A percentile compares a stretch with the other conserved stretches of the same genome.
Conservation (phyloP, 2,888 invertebrate genomes). For the Pterostichus madidus region DNA sequence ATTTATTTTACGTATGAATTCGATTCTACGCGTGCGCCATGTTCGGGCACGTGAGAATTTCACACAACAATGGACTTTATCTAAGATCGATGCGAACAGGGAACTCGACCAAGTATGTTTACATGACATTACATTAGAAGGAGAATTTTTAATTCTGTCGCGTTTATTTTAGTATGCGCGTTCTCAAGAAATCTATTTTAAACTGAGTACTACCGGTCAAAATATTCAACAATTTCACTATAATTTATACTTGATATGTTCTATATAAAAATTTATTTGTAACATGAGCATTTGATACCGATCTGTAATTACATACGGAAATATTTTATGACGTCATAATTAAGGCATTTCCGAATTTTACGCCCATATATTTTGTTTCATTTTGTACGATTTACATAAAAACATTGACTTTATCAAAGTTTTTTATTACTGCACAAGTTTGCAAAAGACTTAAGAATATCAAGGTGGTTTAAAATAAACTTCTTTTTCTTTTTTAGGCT, state of each 20-base stretch:
- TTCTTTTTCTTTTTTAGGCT: not conserved
- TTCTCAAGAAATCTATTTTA: conserved; percentile 32
- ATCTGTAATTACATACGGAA: conserved; percentile 39
- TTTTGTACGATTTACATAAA: not conserved
- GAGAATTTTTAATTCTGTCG: conserved; percentile 2
- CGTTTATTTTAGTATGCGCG: conserved; percentile 49
- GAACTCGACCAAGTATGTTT: conserved; percentile 44
- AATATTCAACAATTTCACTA: not conserved
- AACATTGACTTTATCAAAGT: not conserved
- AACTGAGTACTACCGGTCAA: not conserved
- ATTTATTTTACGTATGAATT: conserved; percentile 29
- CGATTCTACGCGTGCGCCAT: conserved; percentile 44
- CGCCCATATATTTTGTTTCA: conserved; percentile 31
- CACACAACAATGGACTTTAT: conserved; percentile 58
- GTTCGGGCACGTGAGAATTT: conserved; percentile 53
- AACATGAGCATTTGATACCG: not conserved
- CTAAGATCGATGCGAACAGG: conserved; percentile 55
- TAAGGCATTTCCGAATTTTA: conserved; percentile 5
- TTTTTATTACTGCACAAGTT: not conserved
- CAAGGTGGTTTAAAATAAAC: not conserved
- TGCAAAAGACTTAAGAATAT: not conserved
- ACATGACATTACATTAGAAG: conserved; percentile 19
- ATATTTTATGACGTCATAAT: conserved; percentile 18
- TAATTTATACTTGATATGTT: not conserved
- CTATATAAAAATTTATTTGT: conserved; percentile 1